Base-by-base conservation (phyloP, 2,888 invertebrate species). In the Glaucopsyche alexis region DNA sequence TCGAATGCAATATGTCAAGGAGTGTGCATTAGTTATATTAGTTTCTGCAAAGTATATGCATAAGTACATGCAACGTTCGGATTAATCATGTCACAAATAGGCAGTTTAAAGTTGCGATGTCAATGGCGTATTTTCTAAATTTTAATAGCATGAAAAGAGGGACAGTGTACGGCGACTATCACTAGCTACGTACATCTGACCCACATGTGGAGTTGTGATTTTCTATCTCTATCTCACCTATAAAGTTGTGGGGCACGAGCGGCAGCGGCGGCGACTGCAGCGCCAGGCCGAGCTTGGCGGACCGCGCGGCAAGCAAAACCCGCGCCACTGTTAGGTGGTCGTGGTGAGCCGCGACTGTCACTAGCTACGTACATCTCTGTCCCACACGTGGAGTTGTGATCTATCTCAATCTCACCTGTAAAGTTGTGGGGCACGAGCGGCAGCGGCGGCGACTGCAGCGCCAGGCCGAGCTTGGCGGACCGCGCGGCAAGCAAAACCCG, bases 241-340 rank as follows among this genome's bases (percentile, higher is more conserved):
- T 97, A 79, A 98, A 98, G 83, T 95, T 96, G 85, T 97, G 97
- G 7, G 93, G 94, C 52, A 96, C 87, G 2, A 97, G 94, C 4
- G 96, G 95, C 76, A 96, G 88, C 1, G 95, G 90, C 3, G 96
- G 96, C 13, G 95, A 95, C 0, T 95, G 93, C 19, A 97, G 86
- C 0, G 96, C 96, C 71, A 97, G 93, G 49, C 95, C 96, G 74
- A 97, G 91, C 81, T 96, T 95, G 71, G 95, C 94, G 0, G 97
- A 96, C 84, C 96, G 96, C 79, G 96, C 96, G 77, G 97, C 97
- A 67, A 98, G 93, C 77, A 98, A 90, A 73, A 97, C 95, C 71
- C 97, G 95, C 0, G 98, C 97, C 13, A 98, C 96, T 0, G 96
- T 96, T 77, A 98, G 92, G 89, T 98, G 98, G 89, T 98, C 98